Evolutionary conservation across 2,888 invertebrate genomes (phyloP).

Genomic region (Endotricha flammealis): DNA sequence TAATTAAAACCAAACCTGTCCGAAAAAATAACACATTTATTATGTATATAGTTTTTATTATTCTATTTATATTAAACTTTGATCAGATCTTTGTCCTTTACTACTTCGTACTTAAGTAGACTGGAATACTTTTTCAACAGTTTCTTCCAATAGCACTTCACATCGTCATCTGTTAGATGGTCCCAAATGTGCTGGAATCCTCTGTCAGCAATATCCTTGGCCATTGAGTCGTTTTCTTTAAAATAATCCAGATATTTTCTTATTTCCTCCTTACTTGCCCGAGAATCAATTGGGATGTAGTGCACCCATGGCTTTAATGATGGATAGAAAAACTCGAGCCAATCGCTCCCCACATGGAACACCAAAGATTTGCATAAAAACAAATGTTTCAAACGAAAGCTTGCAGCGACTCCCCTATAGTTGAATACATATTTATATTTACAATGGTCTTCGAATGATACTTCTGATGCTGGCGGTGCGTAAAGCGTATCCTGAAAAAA

Average conservation of each 20-base stretch:
- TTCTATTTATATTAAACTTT: constrained; percentile 44
- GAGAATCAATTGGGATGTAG: constrained; percentile 88
- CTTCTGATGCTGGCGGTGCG: constrained; percentile 89
- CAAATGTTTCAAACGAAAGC: constrained; percentile 97
- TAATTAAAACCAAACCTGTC: too few relatives aligned
- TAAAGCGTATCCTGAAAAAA: constrained; percentile 88
- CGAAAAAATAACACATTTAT: neutral
- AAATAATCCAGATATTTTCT: constrained; percentile 86
- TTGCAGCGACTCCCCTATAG: constrained; percentile 97
- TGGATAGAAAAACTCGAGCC: constrained; percentile 97
- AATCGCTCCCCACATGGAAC: constrained; percentile 95
- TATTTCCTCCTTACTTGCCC: constrained; percentile 83
- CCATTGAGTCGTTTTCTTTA: constrained; percentile 84
- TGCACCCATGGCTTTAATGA: constrained; percentile 96
- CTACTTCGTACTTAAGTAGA: constrained; percentile 82
- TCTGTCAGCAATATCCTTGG: constrained; percentile 86
- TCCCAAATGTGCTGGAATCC: constrained; percentile 91
- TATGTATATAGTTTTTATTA: constrained; percentile 5
- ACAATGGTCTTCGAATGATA: constrained; percentile 94
- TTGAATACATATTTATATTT: constrained; percentile 96
- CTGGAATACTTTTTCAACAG: constrained; percentile 86
- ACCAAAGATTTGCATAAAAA: constrained; percentile 95
- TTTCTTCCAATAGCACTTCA: constrained; percentile 92
- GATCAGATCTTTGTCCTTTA: constrained; percentile 77
- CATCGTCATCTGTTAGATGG: constrained; percentile 88